These are phyloP conservation scores for Drosophila vallismaia DNA, from an alignment of 2,888 invertebrate genomes.

Conservation along the genomic window DNA sequence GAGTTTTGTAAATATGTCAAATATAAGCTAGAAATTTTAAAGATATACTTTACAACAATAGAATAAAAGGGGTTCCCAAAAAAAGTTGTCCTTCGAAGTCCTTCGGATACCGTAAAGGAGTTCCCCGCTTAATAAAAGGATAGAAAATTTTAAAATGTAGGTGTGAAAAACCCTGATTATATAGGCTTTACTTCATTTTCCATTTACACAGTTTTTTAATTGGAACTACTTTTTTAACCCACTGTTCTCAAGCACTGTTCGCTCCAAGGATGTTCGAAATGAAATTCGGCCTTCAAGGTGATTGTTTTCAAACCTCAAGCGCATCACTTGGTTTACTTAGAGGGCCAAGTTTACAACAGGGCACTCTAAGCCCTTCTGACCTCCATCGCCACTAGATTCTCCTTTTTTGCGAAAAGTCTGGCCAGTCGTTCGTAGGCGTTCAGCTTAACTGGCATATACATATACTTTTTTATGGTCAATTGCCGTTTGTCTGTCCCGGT, in stretches of 20 bases:
- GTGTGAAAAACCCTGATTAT: no score
- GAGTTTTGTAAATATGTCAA: no score
- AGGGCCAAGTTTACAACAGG: constrained; percentile 48
- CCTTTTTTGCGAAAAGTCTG: constrained; percentile 1
- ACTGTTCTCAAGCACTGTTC: constrained; percentile 22
- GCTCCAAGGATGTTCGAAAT: constrained; percentile 39
- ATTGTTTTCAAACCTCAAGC: constrained; percentile 77
- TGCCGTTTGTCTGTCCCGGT: constrained; percentile 69
- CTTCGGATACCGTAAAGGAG: no score
- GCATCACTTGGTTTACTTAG: constrained; percentile 63
- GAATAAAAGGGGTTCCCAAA: no score
- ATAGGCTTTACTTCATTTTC: no score
- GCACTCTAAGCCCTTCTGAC: background rate
- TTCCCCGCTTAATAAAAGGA: no score
- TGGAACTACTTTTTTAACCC: constrained; percentile 3
- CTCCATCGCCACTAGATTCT: background rate
- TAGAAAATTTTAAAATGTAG: no score
- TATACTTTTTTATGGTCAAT: constrained; percentile 77
- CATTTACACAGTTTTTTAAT: no score
- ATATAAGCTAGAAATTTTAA: no score
- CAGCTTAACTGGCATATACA: constrained; percentile 54
- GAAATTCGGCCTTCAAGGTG: constrained; percentile 67
- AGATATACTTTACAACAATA: no score
- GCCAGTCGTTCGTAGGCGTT: constrained; percentile 45
- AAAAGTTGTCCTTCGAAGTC: no score